Conservation (phyloP, 2,113 vertebrate species). For the Pandion haliaetus region DNA sequence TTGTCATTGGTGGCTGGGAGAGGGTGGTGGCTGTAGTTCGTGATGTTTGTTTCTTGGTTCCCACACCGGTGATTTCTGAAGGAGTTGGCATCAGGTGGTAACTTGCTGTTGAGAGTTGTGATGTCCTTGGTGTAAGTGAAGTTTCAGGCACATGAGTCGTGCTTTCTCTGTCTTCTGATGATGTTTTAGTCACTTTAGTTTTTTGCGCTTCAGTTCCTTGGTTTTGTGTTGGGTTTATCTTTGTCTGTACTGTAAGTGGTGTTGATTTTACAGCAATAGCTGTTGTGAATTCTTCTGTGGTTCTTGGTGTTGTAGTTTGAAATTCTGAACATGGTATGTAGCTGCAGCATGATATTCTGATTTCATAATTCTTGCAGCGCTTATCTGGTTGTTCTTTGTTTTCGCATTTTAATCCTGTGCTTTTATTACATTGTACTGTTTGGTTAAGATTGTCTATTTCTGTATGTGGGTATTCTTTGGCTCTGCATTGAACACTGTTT, state of each 20-base stretch:
- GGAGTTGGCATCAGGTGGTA: accelerated
- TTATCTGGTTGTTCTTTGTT: conserved; percentile 57
- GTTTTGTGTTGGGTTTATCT: accelerated
- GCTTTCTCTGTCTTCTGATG: accelerated
- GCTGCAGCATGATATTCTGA: conserved; percentile 68
- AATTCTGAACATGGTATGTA: conserved; percentile 36
- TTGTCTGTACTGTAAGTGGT: neutral
- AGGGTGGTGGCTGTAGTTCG: accelerated
- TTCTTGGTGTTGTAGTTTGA: neutral
- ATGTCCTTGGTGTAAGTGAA: accelerated
- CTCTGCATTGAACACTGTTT: conserved; percentile 30
- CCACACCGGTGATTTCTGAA: accelerated
- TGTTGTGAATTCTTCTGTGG: neutral
- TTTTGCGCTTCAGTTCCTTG: accelerated
- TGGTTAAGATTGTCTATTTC: conserved; percentile 45
- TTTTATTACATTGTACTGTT: conserved; percentile 35
- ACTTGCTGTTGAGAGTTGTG: neutral
- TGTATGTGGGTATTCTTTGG: neutral
- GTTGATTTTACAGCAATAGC: neutral
- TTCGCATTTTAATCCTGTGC: conserved; percentile 53
- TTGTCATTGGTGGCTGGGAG: accelerated
- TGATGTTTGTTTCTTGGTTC: accelerated
- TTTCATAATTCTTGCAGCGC: conserved; percentile 67
- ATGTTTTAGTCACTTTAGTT: accelerated
- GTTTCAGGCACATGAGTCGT: accelerated